Evolutionary conservation across 2,888 invertebrate genomes (phyloP), one percentile per base, ranked within the genome.

Genomic region (Spicauda simplicius): DNA sequence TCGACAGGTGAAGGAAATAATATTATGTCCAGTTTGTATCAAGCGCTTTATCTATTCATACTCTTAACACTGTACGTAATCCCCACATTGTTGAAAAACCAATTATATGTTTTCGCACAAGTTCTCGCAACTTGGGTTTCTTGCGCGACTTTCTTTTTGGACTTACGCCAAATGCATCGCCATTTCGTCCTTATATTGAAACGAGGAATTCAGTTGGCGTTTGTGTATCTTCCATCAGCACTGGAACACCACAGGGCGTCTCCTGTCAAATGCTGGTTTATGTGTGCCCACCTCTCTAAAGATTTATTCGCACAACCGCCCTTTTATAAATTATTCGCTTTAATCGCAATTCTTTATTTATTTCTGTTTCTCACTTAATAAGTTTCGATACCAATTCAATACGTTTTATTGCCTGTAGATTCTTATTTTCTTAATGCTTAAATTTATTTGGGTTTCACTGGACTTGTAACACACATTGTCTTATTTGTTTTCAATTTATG

Each of bases 171-270:
- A 62, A 48, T 33, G 48, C 48, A 37, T 58, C 61, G 57, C 19
- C 5, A 18, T 45, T 66, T 59, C 16, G 54, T 55, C 45, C 59
- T 41, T 53, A 48, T 52, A 50, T 69, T 66, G 54, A n/a, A 48
- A 59, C 25, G 30, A 60, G 48, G 60, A 60, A 33, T 55, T 59
- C 54, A 8, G 60, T 19, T 50, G 18, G 18, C 14, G 20, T 59
- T 18, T 78, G 76, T 79, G 76, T 83, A 84, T 83, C 78, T 80
- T 71, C 71, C 73, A 80, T 80, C 80, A 76, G 77, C 63, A 71
- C 66, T 57, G 58, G 70, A 71, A 68, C 84, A 79, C 89, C 79
- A 77, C 83, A 76, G 87, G 90, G 87, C 80, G 88, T 82, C 86
- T 75, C 76, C 72, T 83, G 84, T 85, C 85, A 75, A 73, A 75